Conservation (phyloP, 2,888 invertebrate species). For the Oxytorus armatus region DNA sequence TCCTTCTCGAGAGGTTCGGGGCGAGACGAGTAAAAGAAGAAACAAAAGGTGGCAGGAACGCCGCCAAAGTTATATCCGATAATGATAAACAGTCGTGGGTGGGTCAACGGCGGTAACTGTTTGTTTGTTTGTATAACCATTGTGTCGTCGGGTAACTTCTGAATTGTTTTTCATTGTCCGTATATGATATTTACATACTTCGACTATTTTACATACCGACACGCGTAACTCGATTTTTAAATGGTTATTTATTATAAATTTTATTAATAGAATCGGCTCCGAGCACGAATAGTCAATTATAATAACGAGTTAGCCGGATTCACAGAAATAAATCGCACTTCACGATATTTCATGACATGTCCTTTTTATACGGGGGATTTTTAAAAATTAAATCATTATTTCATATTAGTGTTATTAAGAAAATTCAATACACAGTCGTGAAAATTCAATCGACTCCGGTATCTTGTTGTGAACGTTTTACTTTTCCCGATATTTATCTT, state of each 20-base stretch:
- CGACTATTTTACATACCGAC: too few relatives aligned
- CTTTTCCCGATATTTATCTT: slow-evolving; percentile 19
- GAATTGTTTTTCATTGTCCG: slow-evolving; percentile 22
- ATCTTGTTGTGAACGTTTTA: slow-evolving; percentile 3
- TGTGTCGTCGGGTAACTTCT: slow-evolving; percentile 21
- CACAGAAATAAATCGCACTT: too few relatives aligned
- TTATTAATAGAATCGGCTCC: too few relatives aligned
- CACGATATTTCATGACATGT: too few relatives aligned
- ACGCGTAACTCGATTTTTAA: too few relatives aligned
- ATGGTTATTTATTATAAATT: too few relatives aligned
- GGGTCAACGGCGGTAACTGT: slow-evolving; percentile 45
- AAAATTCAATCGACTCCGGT: slow-evolving; percentile 4
- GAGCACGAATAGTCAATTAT: too few relatives aligned
- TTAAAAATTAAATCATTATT: neutral
- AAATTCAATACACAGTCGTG: neutral
- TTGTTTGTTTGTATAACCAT: slow-evolving; percentile 42
- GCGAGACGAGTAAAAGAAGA: slow-evolving; percentile 17
- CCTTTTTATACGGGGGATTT: too few relatives aligned
- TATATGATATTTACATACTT: too few relatives aligned
- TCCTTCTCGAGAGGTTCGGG: slow-evolving; percentile 37
- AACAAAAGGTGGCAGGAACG: slow-evolving; percentile 27
- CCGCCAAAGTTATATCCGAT: slow-evolving; percentile 49
- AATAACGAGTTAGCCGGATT: too few relatives aligned
- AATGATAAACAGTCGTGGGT: slow-evolving; percentile 58
- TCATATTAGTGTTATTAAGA: neutral